These are phyloP conservation scores for Kuschelorhynchus macadamiae DNA, from an alignment of 2,888 invertebrate genomes.

Conservation along the genomic window DNA sequence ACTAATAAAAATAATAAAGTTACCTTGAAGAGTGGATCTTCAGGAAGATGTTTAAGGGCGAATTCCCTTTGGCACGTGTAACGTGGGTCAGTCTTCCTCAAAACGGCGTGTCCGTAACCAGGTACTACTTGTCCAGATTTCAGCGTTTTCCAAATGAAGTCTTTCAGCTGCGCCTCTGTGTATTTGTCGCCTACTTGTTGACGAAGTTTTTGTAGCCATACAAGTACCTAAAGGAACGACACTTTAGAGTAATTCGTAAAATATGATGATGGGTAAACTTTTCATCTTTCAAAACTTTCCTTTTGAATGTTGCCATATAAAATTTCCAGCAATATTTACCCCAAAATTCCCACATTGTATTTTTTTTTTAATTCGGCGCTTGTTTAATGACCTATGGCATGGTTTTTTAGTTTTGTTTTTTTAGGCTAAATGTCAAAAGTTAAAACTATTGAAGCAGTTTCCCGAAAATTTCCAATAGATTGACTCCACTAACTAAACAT, in stretches of 20 bases:
- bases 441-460: too few relatives aligned
- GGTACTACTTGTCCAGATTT: slow-evolving; percentile 97
- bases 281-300: too few relatives aligned
- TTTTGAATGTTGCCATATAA: too few relatives aligned
- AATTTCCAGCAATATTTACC: too few relatives aligned
- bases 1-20: too few relatives aligned
- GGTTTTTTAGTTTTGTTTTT: too few relatives aligned
- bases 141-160: slow-evolving; percentile 97
- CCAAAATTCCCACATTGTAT: too few relatives aligned
- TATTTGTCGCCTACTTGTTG: slow-evolving; percentile 88
- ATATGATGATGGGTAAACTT: not conserved
- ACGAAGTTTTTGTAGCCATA: slow-evolving; percentile 94
- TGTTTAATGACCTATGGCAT: too few relatives aligned
- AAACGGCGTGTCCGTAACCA: slow-evolving; percentile 96
- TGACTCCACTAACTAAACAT: too few relatives aligned
- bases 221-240: slow-evolving; percentile 76
- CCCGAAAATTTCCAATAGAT: too few relatives aligned
- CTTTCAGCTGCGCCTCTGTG: slow-evolving; percentile 92
- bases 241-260: not conserved
- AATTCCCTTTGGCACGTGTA: slow-evolving; percentile 96
- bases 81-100: slow-evolving; percentile 93
- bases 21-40: slow-evolving; percentile 90
- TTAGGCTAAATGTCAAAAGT: too few relatives aligned
- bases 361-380: too few relatives aligned
- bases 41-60: slow-evolving; percentile 92